Base-by-base conservation (phyloP, 2,113 vertebrate species). In the Gracilinanus agilis region DNA sequence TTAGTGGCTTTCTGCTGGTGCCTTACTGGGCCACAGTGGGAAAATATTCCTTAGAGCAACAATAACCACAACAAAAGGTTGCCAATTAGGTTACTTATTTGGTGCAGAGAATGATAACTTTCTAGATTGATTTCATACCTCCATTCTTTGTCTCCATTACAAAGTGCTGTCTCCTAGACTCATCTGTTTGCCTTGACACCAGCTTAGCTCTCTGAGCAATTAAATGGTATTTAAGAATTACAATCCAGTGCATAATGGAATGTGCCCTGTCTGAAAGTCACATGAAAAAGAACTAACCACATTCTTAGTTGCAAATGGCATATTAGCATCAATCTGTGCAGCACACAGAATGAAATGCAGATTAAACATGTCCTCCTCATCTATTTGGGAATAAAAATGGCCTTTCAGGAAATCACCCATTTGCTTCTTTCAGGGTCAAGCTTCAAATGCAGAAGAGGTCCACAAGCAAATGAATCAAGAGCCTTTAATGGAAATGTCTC, bases 231-330 rank as follows among this genome's bases (percentile, higher is more conserved):
- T 93, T 89, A 94, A 90, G 89, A 91, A 88, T 90, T 25, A 61
- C 95, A 93, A n/a, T 54, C 94, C 90, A 54, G 89, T 91, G 95
- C 94, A 55, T 58, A 94, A 95, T 91, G 94, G 95, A 95, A 90
- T 94, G 90, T 89, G 88, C 92, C 93, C 94, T 44, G 92, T 91
- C 90, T 95, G 90, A 90, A 94, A 95, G 96, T 94, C 58, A 53
- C 56, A 93, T 96, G 53, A 91, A 92, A 49, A 54, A 94, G 44
- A 93, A 40, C 54, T 94, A 93, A 91, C 61, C 54, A 44, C 83
- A n/a, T 44, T 93, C 44, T 53, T 90, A 54, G 55, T 44, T 75
- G 55, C 90, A 83, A 96, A 90, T 53, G 89, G 91, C 90, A 61
- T 24, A 12, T 96, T 95, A 94, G 88, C 44, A 54, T 92, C 49